Base-by-base conservation (phyloP, 1,140 invertebrate species). In the Anastrepha ludens region DNA sequence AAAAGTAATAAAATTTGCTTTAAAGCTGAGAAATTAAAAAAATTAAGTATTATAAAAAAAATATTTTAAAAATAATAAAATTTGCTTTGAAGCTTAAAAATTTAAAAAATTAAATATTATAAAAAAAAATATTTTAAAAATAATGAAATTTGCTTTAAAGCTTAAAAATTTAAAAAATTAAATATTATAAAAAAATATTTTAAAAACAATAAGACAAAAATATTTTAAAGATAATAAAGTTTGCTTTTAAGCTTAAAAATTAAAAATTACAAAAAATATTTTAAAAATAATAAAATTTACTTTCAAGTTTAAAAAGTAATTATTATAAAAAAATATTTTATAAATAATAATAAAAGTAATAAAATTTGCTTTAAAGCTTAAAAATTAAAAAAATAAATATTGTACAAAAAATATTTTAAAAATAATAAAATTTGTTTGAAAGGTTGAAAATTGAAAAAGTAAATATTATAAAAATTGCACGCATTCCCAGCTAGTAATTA, bases 101-200 rank as follows among this genome's bases (percentile, higher is more conserved):
- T 20, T 17, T n/a, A n/a, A 60, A 15, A 58, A 2, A 17, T 20
- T 59, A 86, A 1, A 59, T n/a, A n/a, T n/a, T n/a, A n/a, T n/a
- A n/a, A n/a, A n/a, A 85, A 85, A 9, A 85, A 85, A 55, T 15
- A 29, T 29, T 50, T 20, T 15, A 85, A 62, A 11, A 11, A 86
- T 11, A 86, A 60, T 2, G 60, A 59, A n/a, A 29, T 0, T 29
- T 29, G 29, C 29, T 29, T 29, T 29, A 29, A 29, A 29, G 29
- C 29, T 29, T 0, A 20, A 86, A 59, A 39, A 15, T 7, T 15
- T 29, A 11, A 47, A 47, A 11, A 29, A 86, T 0, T 44, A 86
- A 62, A 67, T 2, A 58, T 29, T 29, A 29, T 2, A 13, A 58
- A 58, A 13, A 58, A 58, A 58, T 58, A 58, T 58, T 58, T 58